Conservation (phyloP, 2,888 invertebrate genomes). For the Metopia argyrocephala region DNA sequence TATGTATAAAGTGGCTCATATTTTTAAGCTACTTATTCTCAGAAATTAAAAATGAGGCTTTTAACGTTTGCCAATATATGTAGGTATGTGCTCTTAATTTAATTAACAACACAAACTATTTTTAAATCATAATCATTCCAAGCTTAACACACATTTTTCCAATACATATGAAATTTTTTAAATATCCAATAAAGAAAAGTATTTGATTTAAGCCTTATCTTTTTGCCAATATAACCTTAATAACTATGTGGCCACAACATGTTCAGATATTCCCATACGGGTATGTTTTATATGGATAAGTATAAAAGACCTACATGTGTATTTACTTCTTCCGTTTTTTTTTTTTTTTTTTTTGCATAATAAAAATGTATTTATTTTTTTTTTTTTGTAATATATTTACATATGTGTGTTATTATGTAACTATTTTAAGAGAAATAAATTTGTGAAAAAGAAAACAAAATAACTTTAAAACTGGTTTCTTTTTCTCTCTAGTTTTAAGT, state of each 20-base stretch:
- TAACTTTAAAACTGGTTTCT: slow-evolving; percentile 30
- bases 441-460: slow-evolving; percentile 27
- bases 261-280: no score
- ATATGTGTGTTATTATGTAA: neutral
- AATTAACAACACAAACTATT: neutral
- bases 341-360: neutral
- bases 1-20: no score
- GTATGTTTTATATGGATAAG: no score
- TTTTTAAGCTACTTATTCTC: no score
- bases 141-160: slow-evolving; percentile 37
- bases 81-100: slow-evolving; percentile 14
- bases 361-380: neutral
- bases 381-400: slow-evolving; percentile 1
- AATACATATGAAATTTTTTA: no score
- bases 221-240: neutral
- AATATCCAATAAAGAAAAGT: no score
- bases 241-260: no score
- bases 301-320: no score
- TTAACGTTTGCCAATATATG: neutral
- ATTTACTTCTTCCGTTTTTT: neutral
- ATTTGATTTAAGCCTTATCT: no score
- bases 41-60: no score
- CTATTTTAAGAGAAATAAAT: neutral
- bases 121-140: slow-evolving; percentile 35
- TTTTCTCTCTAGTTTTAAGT: neutral